Base-by-base conservation (phyloP, 2,113 vertebrate genomes). In the Polypterus senegalus region DNA sequence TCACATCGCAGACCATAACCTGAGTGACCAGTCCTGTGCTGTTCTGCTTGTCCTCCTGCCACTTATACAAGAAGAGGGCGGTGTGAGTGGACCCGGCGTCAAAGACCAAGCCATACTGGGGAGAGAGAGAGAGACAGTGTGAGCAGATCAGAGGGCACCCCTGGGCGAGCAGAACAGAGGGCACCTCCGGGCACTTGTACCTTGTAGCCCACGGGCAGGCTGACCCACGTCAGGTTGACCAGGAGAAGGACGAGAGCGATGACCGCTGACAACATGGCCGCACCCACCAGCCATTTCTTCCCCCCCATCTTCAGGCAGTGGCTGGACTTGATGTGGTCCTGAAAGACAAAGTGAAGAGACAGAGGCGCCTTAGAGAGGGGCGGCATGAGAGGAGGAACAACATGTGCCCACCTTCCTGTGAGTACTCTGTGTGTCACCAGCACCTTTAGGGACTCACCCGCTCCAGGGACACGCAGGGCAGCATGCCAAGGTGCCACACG, bases 51-150 rank as follows among this genome's bases (percentile, higher is more conserved):
- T 87, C 79, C 0, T 73, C 76, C 0, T 77, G 86, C 92, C 93
- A 97, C 70, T 61, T 86, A 73, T 97, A 97, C 61, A 93, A 71
- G 59, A 82, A 94, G 73, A 97, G 76, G 43, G 88, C 66, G 0
- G 91, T 94, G 78, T 97, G 92, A 0, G 89, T 93, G 54, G 93
- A 94, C 55, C 93, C 93, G 0, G 94, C 92, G 0, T 97, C 94
- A 6, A 97, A 72, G 66, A 96, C 91, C 2, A 97, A 80, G 3
- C 94, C 92, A 0, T 91, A 92, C 94, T 97, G 67, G 6, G 56
- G 66, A 61, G 44, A 70, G 45, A 54, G 8, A n/a, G 47, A 9
- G 48, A 11, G 46, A 4, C 52, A 62, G 6, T 7, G 49, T 9
- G 49, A 6, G 9, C 49, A 51, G 6, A 9, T 51, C 9, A 6